Percentiles rank a stretch among this genome's conserved stretches.
These are phyloP conservation scores for Propithecus deckenii DNA, from an alignment of 2,797 vertebrate genomes.

Conservation along the genomic window DNA sequence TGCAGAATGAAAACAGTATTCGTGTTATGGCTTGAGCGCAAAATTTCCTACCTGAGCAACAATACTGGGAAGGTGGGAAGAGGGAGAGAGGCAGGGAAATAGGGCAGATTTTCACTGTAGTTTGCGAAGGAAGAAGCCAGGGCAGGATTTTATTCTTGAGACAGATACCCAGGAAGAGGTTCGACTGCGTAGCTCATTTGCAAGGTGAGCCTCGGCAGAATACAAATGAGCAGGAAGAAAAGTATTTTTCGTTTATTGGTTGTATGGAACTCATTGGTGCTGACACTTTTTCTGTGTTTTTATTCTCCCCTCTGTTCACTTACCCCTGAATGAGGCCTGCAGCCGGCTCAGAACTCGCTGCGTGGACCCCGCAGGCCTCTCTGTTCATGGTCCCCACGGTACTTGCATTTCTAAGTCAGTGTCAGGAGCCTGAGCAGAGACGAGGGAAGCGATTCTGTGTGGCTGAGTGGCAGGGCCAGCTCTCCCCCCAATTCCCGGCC, in stretches of 20 bases:
- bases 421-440: not conserved
- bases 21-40: not conserved
- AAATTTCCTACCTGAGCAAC: not conserved
- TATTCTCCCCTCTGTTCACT: not conserved
- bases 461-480: accelerated
- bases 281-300: accelerated
- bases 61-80: no score
- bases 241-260: no score
- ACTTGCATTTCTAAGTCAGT: not conserved
- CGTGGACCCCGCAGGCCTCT: not conserved
- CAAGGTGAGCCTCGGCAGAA: accelerated
- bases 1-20: not conserved
- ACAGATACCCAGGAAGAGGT: accelerated
- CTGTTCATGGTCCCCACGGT: not conserved
- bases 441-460: accelerated
- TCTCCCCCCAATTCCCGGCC: accelerated
- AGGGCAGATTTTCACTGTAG: accelerated
- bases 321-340: not conserved
- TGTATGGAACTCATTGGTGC: accelerated
- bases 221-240: accelerated
- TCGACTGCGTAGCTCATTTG: accelerated
- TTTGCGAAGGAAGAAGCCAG: not conserved
- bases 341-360: no score
- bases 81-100: not conserved
- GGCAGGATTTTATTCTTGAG: not conserved